These are phyloP conservation scores for Mungos mungo DNA, from an alignment of 2,113 vertebrate genomes.

Conservation along the genomic window DNA sequence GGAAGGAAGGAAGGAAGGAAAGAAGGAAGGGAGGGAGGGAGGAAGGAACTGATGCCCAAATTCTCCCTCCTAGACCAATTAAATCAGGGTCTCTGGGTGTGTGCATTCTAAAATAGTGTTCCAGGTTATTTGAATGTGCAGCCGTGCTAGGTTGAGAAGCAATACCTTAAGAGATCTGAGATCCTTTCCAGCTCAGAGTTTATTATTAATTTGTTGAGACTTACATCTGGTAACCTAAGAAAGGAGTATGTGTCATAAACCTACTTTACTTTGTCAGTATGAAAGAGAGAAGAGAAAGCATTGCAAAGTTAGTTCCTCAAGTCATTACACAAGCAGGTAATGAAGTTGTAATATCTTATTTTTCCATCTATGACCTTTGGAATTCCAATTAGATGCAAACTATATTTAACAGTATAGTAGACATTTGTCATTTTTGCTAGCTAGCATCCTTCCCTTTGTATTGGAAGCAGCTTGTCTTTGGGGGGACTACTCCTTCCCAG, in stretches of 20 bases:
- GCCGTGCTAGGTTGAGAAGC: background rate
- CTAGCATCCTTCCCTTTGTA: background rate
- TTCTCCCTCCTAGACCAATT: background rate
- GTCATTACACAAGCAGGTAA: background rate
- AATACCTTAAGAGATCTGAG: background rate
- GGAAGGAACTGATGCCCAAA: background rate
- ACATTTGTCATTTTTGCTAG: background rate
- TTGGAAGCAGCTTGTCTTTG: background rate
- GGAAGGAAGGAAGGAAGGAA: background rate
- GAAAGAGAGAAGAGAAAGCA: background rate
- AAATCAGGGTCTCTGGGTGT: background rate
- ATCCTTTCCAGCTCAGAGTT: background rate
- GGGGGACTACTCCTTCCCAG: background rate
- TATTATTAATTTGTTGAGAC: background rate
- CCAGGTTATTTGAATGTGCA: background rate
- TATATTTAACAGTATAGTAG: background rate
- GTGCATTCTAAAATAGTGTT: background rate
- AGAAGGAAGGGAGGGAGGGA: no score
- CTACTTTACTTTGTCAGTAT: background rate
- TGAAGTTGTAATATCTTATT: background rate
- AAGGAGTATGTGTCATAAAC: background rate
- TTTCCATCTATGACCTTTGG: slow-evolving; percentile 11
- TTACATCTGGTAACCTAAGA: background rate
- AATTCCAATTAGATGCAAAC: background rate
- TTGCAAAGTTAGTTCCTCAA: background rate